These are phyloP conservation scores for Epizoanthus ramosus DNA, from an alignment of 92 coral and sea anemone species.

Conservation along the genomic window DNA sequence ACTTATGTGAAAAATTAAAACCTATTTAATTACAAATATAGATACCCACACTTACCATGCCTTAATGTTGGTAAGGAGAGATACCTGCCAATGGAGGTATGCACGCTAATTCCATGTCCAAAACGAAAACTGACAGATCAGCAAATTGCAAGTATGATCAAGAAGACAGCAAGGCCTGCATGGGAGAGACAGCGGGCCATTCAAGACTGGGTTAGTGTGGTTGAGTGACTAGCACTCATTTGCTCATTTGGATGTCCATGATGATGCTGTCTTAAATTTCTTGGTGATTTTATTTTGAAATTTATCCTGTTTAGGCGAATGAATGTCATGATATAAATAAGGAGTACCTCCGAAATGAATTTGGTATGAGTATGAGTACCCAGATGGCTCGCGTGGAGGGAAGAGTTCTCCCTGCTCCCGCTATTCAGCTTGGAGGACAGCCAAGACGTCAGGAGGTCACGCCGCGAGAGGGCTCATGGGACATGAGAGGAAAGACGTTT, in stretches of 20 bases:
- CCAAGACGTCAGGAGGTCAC: conserved; percentile 17
- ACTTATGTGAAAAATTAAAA: too few species aligned
- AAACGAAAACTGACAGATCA: conserved; percentile 75
- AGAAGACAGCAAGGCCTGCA: conserved; percentile 81
- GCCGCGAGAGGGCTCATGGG: conserved; percentile 90
- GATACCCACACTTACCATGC: conserved; percentile 72
- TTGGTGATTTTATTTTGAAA: neutral
- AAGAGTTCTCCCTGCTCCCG: conserved; percentile 83
- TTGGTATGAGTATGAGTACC: conserved; percentile 73
- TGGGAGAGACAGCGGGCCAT: conserved; percentile 62
- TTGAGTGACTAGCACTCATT: too few species aligned
- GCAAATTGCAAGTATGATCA: conserved; percentile 84
- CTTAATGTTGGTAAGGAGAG: conserved; percentile 72
- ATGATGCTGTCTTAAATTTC: neutral
- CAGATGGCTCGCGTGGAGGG: conserved; percentile 80
- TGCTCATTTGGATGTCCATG: too few species aligned
- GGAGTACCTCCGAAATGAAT: conserved; percentile 61
- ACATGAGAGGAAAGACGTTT: conserved; percentile 65
- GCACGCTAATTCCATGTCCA: conserved; percentile 70
- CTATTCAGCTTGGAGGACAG: conserved; percentile 63
- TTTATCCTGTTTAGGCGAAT: conserved; percentile 53
- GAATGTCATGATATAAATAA: conserved; percentile 54
- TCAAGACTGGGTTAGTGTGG: conserved; percentile 64
- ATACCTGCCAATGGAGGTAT: conserved; percentile 84
- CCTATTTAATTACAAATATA: neutral